Evolutionary conservation across 1,140 invertebrate genomes (phyloP).

Genomic region (Gryllus bimaculatus): DNA sequence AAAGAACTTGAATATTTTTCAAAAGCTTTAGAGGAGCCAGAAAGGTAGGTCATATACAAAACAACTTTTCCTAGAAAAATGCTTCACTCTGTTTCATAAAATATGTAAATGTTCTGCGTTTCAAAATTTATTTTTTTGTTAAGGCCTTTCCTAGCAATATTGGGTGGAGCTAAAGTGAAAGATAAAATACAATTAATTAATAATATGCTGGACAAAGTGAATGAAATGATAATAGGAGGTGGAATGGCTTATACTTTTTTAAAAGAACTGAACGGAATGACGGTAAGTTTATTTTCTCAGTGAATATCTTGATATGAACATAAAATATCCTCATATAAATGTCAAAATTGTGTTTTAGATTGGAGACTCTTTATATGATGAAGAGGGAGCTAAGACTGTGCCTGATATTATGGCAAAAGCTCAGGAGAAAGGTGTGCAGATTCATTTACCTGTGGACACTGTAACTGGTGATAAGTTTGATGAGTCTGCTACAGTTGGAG

Average conservation of each 20-base stretch:
- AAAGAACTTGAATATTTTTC: conserved; percentile 97
- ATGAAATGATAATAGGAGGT: conserved; percentile 99
- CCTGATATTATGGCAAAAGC: conserved; percentile 85
- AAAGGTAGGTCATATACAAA: conserved; percentile 40
- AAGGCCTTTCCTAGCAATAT: conserved; percentile 91
- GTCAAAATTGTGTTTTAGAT: conserved; percentile 52
- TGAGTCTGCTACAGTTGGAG: conserved; percentile 74
- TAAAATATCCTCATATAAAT: background rate
- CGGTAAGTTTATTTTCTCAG: conserved; percentile 46
- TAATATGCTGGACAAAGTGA: conserved; percentile 94
- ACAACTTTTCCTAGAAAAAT: background rate
- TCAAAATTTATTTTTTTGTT: conserved; percentile 20
- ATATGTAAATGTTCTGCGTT: background rate
- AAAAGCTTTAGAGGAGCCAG: conserved; percentile 93
- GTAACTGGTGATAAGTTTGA: conserved; percentile 93
- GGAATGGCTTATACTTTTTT: conserved; percentile 99
- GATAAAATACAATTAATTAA: conserved; percentile 99
- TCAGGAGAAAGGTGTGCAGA: conserved; percentile 81
- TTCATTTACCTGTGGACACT: conserved; percentile 94
- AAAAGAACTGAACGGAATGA: conserved; percentile 86
- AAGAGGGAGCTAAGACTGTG: conserved; percentile 93
- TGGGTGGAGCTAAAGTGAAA: conserved; percentile 97
- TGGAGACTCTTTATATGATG: conserved; percentile 86
- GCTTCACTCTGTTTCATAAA: background rate
- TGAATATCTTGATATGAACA: background rate